Percentiles rank a stretch among this genome's conserved stretches.
phyloP scores from a whole-genome alignment of 1,140 invertebrate genomes.

The Batillaria attramentaria region DNA sequence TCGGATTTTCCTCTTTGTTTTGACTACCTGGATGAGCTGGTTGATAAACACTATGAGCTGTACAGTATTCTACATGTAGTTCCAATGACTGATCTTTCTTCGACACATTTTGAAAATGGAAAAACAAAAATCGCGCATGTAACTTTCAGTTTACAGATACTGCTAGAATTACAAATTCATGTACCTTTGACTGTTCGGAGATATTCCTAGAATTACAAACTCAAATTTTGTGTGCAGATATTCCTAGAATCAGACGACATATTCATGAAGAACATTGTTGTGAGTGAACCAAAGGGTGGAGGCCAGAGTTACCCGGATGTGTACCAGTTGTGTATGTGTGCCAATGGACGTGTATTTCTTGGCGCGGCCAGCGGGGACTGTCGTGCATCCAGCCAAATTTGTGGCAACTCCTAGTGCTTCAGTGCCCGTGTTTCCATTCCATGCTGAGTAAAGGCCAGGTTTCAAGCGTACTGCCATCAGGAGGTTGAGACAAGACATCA shows the following conservation, averaged over 20 bases:
- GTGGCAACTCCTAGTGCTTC: too few relatives aligned
- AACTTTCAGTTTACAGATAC: slow-evolving; percentile 40
- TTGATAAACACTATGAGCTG: neutral
- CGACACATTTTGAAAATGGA: neutral
- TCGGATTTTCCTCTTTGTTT: neutral
- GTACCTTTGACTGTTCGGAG: slow-evolving; percentile 41
- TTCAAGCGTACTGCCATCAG: too few relatives aligned
- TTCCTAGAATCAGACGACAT: slow-evolving; percentile 4
- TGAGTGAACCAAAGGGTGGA: neutral
- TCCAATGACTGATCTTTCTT: neutral
- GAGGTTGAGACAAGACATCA: too few relatives aligned
- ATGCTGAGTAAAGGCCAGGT: too few relatives aligned
- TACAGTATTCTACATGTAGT: neutral
- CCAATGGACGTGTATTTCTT: neutral
- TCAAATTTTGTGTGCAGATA: too few relatives aligned
- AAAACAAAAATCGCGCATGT: neutral
- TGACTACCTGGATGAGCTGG: neutral
- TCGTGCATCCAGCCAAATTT: too few relatives aligned
- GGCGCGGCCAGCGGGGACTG: neutral
- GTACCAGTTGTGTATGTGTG: neutral
- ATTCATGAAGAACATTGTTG: neutral
- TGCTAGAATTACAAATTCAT: slow-evolving; percentile 39
- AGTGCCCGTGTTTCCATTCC: too few relatives aligned
- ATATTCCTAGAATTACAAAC: neutral
- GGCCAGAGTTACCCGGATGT: neutral